phyloP scores from a whole-genome alignment of 2,888 invertebrate genomes.

The Suillia variegata region DNA sequence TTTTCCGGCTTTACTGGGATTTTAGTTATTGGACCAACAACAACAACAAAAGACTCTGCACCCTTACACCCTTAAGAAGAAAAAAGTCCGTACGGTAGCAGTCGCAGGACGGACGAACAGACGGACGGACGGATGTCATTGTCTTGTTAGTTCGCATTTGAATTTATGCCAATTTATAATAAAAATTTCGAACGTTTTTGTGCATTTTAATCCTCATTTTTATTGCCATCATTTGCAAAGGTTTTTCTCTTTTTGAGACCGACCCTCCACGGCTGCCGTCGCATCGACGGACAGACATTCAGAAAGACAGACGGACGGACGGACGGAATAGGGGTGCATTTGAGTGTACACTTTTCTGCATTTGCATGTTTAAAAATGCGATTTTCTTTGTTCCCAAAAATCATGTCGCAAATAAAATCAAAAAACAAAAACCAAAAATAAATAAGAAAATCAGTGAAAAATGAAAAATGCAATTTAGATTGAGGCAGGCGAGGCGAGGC shows the following conservation, averaged over 20 bases:
- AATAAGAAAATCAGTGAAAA: constrained; percentile 32
- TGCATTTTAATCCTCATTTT: constrained; percentile 30
- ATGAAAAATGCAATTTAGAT: constrained; percentile 49
- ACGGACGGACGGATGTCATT: constrained; percentile 25
- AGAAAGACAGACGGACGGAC: no score
- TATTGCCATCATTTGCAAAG: constrained; percentile 26
- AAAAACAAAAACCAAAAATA: constrained; percentile 12
- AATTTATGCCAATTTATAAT: constrained; percentile 44
- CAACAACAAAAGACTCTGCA: no score
- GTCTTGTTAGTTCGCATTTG: constrained; percentile 42
- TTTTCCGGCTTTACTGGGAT: no score
- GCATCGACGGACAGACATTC: no score
- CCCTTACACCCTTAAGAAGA: background rate
- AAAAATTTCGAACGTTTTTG: constrained; percentile 21
- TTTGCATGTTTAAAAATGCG: constrained; percentile 52
- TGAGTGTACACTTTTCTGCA: constrained; percentile 30
- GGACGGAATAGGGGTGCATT: constrained; percentile 33
- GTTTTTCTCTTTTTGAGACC: constrained; percentile 5
- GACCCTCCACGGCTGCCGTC: background rate
- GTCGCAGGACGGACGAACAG: background rate
- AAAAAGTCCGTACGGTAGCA: background rate
- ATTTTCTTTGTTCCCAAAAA: constrained; percentile 29
- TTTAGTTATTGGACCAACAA: no score
- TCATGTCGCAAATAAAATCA: constrained; percentile 16
- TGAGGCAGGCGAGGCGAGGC: constrained; percentile 11